Conservation (phyloP, 2,113 vertebrate species). For the Toxotes jaculatrix region DNA sequence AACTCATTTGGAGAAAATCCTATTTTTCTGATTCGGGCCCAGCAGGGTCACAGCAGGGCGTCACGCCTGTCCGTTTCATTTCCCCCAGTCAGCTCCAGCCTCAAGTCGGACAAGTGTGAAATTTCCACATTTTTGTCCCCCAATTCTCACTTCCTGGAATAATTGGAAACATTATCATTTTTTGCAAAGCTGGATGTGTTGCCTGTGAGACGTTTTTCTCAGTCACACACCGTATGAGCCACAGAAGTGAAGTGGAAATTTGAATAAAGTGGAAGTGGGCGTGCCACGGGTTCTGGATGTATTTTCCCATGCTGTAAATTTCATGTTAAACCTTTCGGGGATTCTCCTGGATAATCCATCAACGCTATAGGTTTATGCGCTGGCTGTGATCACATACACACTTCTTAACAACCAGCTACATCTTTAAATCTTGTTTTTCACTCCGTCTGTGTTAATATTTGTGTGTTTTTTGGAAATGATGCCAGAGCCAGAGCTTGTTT, state of each 20-base stretch:
- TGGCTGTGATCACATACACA: conserved; percentile 16
- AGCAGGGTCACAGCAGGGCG: conserved; percentile 22
- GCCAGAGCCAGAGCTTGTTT: conserved; percentile 43
- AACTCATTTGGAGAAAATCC: conserved; percentile 56
- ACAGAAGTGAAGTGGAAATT: background rate
- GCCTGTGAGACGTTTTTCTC: background rate
- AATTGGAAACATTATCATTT: background rate
- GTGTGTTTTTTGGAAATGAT: conserved; percentile 34
- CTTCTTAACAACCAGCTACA: background rate
- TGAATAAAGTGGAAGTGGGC: background rate
- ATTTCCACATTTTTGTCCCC: conserved; percentile 25
- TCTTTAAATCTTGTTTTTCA: conserved; percentile 42
- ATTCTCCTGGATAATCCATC: background rate
- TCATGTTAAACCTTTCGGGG: background rate
- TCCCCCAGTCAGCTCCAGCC: conserved; percentile 23
- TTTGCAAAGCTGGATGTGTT: conserved; percentile 27
- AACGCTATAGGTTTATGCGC: background rate
- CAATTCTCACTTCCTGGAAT: conserved; percentile 22
- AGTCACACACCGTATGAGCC: background rate
- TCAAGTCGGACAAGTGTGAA: conserved; percentile 45
- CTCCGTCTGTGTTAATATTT: conserved; percentile 41
- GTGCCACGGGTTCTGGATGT: background rate
- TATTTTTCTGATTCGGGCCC: conserved; percentile 41
- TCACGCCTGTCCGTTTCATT: conserved; percentile 62
- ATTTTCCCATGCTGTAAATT: background rate